Evolutionary conservation across 2,888 invertebrate species (phyloP).

Genomic region (Brachyptera risi): DNA sequence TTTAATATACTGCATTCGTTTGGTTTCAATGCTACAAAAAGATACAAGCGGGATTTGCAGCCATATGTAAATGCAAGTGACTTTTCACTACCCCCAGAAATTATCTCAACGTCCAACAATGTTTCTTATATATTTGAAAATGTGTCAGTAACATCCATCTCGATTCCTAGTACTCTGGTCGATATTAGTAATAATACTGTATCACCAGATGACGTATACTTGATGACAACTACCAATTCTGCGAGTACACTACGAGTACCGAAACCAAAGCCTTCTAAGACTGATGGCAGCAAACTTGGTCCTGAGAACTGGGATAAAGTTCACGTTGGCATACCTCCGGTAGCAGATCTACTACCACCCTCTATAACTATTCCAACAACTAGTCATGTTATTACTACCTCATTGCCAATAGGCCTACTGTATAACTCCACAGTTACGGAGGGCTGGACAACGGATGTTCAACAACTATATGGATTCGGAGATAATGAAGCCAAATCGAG

Average conservation of each 20-base stretch:
- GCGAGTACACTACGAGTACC: slow-evolving; percentile 27
- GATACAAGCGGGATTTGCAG: not conserved
- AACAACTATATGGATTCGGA: too few species aligned
- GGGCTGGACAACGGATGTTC: not conserved
- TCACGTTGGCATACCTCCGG: slow-evolving; percentile 28
- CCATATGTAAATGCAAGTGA: not conserved
- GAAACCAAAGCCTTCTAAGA: slow-evolving; percentile 34
- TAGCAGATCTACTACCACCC: slow-evolving; percentile 28
- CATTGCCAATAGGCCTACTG: not conserved
- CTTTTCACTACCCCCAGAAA: not conserved
- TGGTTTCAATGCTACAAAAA: not conserved
- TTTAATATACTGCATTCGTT: not conserved
- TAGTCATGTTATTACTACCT: slow-evolving; percentile 8
- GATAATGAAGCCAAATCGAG: not conserved
- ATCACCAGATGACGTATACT: too few species aligned
- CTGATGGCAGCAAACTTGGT: slow-evolving; percentile 31
- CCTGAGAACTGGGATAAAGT: slow-evolving; percentile 31
- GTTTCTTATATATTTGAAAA: too few species aligned
- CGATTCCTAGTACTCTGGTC: too few species aligned
- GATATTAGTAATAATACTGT: too few species aligned
- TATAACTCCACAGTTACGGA: not conserved
- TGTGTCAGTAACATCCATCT: not conserved
- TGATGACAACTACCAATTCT: too few species aligned
- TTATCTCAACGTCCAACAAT: not conserved
- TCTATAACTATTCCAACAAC: slow-evolving; percentile 23